phyloP scores from a whole-genome alignment of 2,797 vertebrate genomes.

The Lagodon rhomboides region DNA sequence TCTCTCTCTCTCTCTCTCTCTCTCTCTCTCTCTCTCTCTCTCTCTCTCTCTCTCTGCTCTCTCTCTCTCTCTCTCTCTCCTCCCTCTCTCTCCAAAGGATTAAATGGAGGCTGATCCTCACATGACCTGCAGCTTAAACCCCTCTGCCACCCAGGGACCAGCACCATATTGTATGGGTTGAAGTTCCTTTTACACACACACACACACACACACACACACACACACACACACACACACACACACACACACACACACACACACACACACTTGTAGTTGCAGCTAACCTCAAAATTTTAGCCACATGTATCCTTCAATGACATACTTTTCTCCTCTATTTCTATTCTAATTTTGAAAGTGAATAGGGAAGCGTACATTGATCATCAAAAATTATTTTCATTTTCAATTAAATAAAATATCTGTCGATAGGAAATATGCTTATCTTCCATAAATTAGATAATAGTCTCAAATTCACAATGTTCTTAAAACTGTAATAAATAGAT shows the following conservation, averaged over 20 bases:
- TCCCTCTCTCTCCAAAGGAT: constrained; percentile 73
- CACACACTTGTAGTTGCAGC: too few relatives aligned
- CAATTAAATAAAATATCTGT: background rate
- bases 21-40: constrained; percentile 21
- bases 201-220: constrained; percentile 15
- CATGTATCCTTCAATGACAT: background rate
- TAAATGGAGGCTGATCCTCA: constrained; percentile 84
- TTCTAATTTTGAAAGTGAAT: background rate
- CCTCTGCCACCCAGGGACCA: constrained; percentile 69
- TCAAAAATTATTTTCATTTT: too few relatives aligned
- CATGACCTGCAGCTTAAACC: constrained; percentile 82
- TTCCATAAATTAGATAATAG: background rate
- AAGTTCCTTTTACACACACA: constrained; percentile 22
- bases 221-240: constrained; percentile 13
- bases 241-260: background rate
- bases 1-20: constrained; percentile 40
- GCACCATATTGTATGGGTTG: constrained; percentile 36
- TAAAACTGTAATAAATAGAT: background rate
- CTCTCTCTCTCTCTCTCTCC: constrained; percentile 35
- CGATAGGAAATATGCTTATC: too few relatives aligned
- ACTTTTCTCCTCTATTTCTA: background rate
- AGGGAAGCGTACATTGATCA: background rate
- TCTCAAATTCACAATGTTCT: background rate
- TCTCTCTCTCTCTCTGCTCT: constrained; percentile 28
- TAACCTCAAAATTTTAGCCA: background rate